These are phyloP conservation scores for Labia minor DNA, from an alignment of 2,888 invertebrate genomes.

Conservation along the genomic window DNA sequence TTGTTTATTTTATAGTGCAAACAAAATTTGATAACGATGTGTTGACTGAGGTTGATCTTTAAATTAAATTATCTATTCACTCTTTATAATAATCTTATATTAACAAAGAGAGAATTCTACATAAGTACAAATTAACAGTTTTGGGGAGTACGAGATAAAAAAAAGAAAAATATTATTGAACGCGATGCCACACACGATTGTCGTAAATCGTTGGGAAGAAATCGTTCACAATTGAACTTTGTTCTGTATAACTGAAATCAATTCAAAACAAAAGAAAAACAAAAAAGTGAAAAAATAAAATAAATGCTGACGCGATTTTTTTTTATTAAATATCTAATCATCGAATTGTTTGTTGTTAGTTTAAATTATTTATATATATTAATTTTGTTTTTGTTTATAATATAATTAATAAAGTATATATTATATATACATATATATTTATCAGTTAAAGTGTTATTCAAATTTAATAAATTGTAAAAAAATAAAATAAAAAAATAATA, in stretches of 20 bases:
- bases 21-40: too few relatives aligned
- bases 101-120: too few relatives aligned
- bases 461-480: slow-evolving; percentile 19
- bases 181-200: background rate
- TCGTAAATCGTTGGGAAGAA: slow-evolving; percentile 61
- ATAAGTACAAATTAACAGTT: too few relatives aligned
- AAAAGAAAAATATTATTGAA: background rate
- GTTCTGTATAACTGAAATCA: slow-evolving; percentile 84
- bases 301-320: background rate
- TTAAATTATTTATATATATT: background rate
- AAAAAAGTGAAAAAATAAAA: slow-evolving; percentile 4
- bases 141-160: background rate
- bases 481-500: slow-evolving; percentile 24
- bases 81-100: too few relatives aligned
- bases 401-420: slow-evolving; percentile 14
- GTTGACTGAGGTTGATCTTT: too few relatives aligned
- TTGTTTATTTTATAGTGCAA: too few relatives aligned
- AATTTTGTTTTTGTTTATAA: background rate
- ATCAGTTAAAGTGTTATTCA: too few relatives aligned
- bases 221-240: slow-evolving; percentile 85
- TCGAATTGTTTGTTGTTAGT: background rate
- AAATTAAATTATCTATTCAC: too few relatives aligned
- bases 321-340: background rate
- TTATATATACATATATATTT: slow-evolving; percentile 14
- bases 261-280: slow-evolving; percentile 37